phyloP scores from a whole-genome alignment of 2,888 invertebrate genomes.

The Leucoptera coffeella region DNA sequence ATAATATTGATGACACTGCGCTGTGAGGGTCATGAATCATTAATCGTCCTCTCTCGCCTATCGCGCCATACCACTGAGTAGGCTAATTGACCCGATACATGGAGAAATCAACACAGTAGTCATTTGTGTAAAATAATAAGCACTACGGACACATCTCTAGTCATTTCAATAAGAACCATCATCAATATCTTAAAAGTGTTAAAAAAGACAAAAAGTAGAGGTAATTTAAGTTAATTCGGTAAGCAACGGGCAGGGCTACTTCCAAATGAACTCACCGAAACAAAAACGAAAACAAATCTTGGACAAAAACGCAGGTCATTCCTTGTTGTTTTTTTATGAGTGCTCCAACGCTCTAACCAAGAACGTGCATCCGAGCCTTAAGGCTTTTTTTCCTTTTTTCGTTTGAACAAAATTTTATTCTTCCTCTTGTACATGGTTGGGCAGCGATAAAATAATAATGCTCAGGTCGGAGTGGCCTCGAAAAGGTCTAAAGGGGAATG shows the following conservation, averaged over 20 bases:
- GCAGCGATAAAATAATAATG: conserved; percentile 46
- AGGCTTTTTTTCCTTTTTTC: conserved; percentile 24
- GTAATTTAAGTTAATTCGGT: conserved; percentile 50
- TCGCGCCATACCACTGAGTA: conserved; percentile 46
- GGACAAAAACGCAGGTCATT: conserved; percentile 52
- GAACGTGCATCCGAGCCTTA: conserved; percentile 50
- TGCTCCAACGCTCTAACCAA: conserved; percentile 17
- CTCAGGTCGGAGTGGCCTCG: conserved; percentile 18
- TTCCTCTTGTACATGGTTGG: conserved; percentile 31
- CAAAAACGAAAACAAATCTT: conserved; percentile 50
- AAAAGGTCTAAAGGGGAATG: conserved; percentile 33
- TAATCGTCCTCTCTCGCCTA: conserved; percentile 48
- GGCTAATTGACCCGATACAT: conserved; percentile 8
- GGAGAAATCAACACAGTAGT: not conserved
- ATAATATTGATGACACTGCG: conserved; percentile 54
- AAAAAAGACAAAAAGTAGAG: conserved; percentile 26
- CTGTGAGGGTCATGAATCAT: conserved; percentile 53
- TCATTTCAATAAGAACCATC: conserved; percentile 8
- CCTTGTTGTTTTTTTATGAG: conserved; percentile 47
- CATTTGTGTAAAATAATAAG: not conserved
- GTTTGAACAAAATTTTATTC: conserved; percentile 30
- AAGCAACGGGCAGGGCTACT: conserved; percentile 48
- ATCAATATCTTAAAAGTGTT: no score
- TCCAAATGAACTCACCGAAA: conserved; percentile 51
- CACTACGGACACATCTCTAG: no score